Conservation (phyloP, 2,888 invertebrate genomes). For the Ctena decussata region DNA sequence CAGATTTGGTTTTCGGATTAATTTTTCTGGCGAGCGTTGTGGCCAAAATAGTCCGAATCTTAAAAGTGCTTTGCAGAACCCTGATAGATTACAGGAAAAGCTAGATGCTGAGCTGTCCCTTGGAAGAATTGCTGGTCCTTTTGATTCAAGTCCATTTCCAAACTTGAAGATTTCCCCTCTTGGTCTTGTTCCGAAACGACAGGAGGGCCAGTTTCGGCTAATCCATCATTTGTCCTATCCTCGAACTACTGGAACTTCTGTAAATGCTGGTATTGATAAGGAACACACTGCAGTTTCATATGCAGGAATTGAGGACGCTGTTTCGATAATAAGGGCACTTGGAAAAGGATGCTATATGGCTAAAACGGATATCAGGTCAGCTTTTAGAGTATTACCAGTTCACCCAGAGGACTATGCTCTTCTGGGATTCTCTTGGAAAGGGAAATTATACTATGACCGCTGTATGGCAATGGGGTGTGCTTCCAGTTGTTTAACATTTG, state of each 20-base stretch:
- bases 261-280: background rate
- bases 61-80: background rate
- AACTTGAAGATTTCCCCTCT: background rate
- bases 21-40: background rate
- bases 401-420: conserved; percentile 44
- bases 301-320: conserved; percentile 32
- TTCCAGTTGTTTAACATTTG: conserved; percentile 50
- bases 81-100: background rate
- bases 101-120: background rate
- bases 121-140: background rate
- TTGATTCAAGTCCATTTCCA: background rate
- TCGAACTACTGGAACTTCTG: background rate
- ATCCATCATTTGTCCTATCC: background rate
- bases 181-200: background rate
- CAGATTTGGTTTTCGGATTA: background rate
- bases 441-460: conserved; percentile 44
- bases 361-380: conserved; percentile 51
- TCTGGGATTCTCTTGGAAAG: conserved; percentile 31
- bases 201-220: background rate
- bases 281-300: background rate
- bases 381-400: conserved; percentile 45
- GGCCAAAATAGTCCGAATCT: background rate
- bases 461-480: conserved; percentile 43
- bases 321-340: background rate
- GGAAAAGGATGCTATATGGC: conserved; percentile 30